Percentiles rank a stretch among this genome's conserved stretches.
These are phyloP conservation scores for Leptopilina syphax DNA, from an alignment of 2,888 invertebrate species.

Conservation along the genomic window DNA sequence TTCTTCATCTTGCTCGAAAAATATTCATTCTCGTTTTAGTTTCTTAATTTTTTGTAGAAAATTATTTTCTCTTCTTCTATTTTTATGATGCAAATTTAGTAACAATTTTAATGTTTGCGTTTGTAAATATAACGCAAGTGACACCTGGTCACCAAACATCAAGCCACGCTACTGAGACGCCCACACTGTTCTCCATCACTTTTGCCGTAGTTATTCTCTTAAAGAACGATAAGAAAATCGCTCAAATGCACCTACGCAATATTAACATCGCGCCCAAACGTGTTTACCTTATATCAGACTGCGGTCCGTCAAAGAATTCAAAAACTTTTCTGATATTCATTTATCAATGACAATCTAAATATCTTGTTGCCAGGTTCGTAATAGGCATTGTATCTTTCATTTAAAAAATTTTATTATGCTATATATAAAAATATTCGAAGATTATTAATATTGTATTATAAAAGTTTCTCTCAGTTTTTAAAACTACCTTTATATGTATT, in stretches of 20 bases:
- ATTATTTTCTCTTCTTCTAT: too few relatives aligned
- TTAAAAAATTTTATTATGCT: too few relatives aligned
- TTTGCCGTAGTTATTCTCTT: slow-evolving; percentile 62
- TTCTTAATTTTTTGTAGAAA: too few relatives aligned
- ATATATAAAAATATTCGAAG: too few relatives aligned
- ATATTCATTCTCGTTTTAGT: too few relatives aligned
- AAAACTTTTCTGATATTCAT: slow-evolving; percentile 54
- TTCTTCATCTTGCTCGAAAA: too few relatives aligned
- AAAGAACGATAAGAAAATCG: slow-evolving; percentile 58
- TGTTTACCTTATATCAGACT: slow-evolving; percentile 59
- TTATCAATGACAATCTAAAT: too few relatives aligned
- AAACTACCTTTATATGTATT: too few relatives aligned
- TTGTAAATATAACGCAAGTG: slow-evolving; percentile 52
- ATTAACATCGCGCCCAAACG: slow-evolving; percentile 64
- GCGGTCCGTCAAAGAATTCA: slow-evolving; percentile 66
- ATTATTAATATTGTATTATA: too few relatives aligned
- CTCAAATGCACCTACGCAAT: slow-evolving; percentile 66
- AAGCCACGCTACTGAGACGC: slow-evolving; percentile 7
- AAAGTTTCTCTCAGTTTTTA: too few relatives aligned
- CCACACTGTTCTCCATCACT: slow-evolving; percentile 60
- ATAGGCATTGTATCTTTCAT: too few relatives aligned
- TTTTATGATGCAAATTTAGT: neutral
- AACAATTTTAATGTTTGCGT: slow-evolving; percentile 40
- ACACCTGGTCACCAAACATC: slow-evolving; percentile 62
- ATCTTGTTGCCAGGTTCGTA: neutral